Base-by-base conservation (phyloP, 2,113 vertebrate species). In the Monarcha castaneiventris region DNA sequence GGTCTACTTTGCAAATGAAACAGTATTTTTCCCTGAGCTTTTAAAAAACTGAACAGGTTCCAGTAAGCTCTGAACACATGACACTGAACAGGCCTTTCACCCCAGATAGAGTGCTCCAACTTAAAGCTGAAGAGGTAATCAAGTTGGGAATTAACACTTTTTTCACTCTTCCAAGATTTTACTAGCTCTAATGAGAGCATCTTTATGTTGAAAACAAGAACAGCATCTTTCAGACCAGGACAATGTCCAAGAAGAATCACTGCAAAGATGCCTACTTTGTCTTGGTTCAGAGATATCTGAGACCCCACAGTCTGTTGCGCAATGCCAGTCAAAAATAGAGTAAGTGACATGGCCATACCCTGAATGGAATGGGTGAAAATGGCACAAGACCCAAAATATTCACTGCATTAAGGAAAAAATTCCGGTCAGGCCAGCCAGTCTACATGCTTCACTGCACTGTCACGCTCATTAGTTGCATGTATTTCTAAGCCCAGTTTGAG, bases 121-220 rank as follows among this genome's bases (percentile, higher is more conserved):
- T 79, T 72, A 75, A 89, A 83, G 44, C 23, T 55, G 75, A 82
- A 89, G 84, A 55, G 33, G 17, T 79, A 85, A 82, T 64, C 89
- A 87, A 58, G 77, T 17, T 73, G 41, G 37, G 66, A 96, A 79
- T 91, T 94, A 86, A 85, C 73, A 79, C 33, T 80, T 79, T 64
- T 85, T 83, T 87, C 35, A 67, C 20, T 85, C 39, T 78, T 83
- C 51, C 68, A 88, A 74, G 67, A 48, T 52, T 97, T 95, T 79
- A 82, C 49, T 58, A 41, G 44, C 44, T 82, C 49, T 74, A 46
- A 64, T 30, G n/a, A 64, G 56, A 76, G 5, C 13, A 68, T 30
- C 27, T 76, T 69, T 66, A 27, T 43, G 32, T 35, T 77, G 77
- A 71, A 83, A 84, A 15, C 18, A 68, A 77, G 29, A 69, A 64